Evolutionary conservation across 2,113 vertebrate genomes (phyloP), one percentile per base, ranked within the genome.

Genomic region (Spea multiplicata): DNA sequence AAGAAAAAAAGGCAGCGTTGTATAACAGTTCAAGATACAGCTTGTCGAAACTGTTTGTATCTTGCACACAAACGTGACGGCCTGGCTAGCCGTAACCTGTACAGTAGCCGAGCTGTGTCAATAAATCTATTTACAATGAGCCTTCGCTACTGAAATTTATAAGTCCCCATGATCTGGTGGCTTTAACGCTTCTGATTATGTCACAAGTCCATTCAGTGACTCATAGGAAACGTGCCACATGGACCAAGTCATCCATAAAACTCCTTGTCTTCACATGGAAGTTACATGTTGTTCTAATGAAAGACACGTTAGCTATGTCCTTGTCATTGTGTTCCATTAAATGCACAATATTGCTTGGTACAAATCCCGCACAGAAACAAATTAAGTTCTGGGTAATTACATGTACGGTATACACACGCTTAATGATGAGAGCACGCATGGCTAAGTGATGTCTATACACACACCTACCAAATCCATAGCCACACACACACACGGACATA

Each of bases 281-380:
- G 55, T 47, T 44, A 55, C 71, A 66, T 66, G 10, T 44, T n/a
- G 66, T 76, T 50, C 75, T 52, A 61, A 13, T 61, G 66, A 76
- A 47, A 55, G 53, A 69, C 14, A 47, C 47, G 50, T 46, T 44
- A 64, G 47, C 30, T 14, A 13, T 48, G 57, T 61, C 59, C n/a
- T 55, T 46, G 52, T 67, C 50, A 55, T n/a, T 52, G 10, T 9
- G 64, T 30, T 75, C 49, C 73, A 53, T 59, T 53, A 75, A 8
- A 65, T 8, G 17, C 17, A 12, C 44, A 30, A 74, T 17, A 30
- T 9, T 9, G 17, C 30, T 44, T 49, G 5, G 45, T 46, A 46
- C 4, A 45, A 59, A 59, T 59, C 55, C 55, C 1, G 50, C 10
- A 3, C 50, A 53, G 30, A 30, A 30, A 30, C 30, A 30, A 30